phyloP scores from a whole-genome alignment of 2,797 vertebrate species.

The Cheracebus regulus region DNA sequence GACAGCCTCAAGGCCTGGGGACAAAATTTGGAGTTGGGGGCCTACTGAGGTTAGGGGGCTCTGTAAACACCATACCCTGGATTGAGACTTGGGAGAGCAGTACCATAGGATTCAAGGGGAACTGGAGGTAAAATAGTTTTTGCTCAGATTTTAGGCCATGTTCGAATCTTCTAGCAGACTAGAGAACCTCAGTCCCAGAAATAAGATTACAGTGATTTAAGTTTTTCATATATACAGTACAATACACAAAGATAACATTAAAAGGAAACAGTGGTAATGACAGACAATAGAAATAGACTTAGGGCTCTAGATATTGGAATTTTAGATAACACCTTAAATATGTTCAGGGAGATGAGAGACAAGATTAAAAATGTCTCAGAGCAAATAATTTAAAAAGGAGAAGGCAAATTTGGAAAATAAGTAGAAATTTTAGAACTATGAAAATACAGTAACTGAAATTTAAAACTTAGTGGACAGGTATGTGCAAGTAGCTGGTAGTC shows the following conservation, averaged over 20 bases:
- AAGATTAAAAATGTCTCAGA: neutral
- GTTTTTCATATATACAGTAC: neutral
- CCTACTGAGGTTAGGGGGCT: neutral
- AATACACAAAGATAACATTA: neutral
- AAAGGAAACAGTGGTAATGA: neutral
- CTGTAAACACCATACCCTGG: neutral
- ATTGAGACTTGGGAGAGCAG: neutral
- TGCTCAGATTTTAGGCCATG: neutral
- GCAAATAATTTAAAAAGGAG: neutral
- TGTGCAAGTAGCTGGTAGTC: neutral
- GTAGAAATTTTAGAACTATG: neutral
- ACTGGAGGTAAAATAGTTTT: neutral
- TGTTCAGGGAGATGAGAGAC: neutral
- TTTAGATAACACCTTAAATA: neutral
- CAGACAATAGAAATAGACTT: neutral
- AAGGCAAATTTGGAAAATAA: neutral
- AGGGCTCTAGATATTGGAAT: neutral
- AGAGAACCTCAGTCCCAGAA: neutral
- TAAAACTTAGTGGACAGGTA: neutral
- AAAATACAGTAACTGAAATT: constrained; percentile 12
- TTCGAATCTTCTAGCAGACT: neutral
- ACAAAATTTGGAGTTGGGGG: neutral
- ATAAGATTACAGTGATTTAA: neutral
- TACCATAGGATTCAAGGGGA: neutral
- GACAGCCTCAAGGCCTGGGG: neutral